Percentiles rank a stretch among this genome's conserved stretches.
Evolutionary conservation across 2,888 invertebrate species (phyloP).

Genomic region (Agrochola lychnidis): DNA sequence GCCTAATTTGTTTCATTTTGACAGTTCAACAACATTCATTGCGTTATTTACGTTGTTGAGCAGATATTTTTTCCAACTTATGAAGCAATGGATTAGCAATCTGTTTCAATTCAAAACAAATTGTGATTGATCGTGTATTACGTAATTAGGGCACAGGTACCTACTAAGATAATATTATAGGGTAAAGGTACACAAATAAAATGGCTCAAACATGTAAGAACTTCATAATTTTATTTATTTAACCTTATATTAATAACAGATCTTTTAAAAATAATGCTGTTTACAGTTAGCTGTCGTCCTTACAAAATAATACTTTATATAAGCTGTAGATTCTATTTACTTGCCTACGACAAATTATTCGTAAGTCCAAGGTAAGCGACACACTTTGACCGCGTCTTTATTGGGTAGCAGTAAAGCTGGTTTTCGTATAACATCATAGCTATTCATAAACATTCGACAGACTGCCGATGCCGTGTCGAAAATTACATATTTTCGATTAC

Average conservation of each 20-base stretch:
- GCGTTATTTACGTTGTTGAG: too few species aligned
- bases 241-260: not conserved
- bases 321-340: not conserved
- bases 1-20: too few species aligned
- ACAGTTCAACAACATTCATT: too few species aligned
- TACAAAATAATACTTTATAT: not conserved
- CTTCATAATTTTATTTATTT: not conserved
- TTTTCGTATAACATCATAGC: not conserved
- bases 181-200: not conserved
- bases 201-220: not conserved
- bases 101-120: too few species aligned
- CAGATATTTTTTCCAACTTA: too few species aligned
- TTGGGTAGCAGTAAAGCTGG: not conserved
- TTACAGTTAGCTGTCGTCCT: not conserved
- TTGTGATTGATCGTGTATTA: too few species aligned
- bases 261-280: not conserved
- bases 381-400: not conserved
- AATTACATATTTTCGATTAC: too few species aligned
- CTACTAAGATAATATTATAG: too few species aligned
- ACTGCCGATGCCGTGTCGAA: too few species aligned
- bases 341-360: not conserved
- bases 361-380: not conserved
- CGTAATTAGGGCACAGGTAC: too few species aligned
- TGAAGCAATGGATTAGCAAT: too few species aligned
- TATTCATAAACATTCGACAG: not conserved